Base-by-base conservation (phyloP, 2,888 invertebrate species). In the Leucophenga maculata region DNA sequence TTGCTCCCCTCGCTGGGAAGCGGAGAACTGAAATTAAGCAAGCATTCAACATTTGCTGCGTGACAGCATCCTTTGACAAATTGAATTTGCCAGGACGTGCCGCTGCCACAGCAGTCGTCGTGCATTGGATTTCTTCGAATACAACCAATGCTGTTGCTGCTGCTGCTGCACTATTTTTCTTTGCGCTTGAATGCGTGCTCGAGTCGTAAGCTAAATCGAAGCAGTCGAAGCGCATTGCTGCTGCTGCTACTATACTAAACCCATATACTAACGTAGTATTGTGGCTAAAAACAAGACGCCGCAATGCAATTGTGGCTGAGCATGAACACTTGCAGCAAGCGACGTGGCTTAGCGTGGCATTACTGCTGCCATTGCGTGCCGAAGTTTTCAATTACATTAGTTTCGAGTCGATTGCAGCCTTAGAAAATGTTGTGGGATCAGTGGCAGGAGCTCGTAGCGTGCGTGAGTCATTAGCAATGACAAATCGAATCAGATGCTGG, bases 31-130 rank as follows among this genome's bases (percentile, higher is more conserved):
- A 77, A 80, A 80, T 80, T 80, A 80, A 82, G 82, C 78, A 79
- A 80, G 80, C 80, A 80, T 80, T 80, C 82, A 80, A 78, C 78
- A 74, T 73, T 80, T 76, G 74, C 77, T 80, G 75, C 80, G 79
- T 82, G 80, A 80, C 80, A 80, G 80, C 78, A 79, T 83, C 79
- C 77, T 81, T 80, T 83, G 81, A 81, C 82, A 81, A 81, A 81
- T 81, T 83, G 83, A 83, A 83, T 81, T 83, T 78, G 74, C 73
- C 70, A 74, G 68, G 75, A 67, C 67, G 59, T 80, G 80, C 82
- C 79, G 82, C 82, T 82, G 80, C 80, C 48, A n/a, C 16, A 14
- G 13, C 11, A 14, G 14, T 14, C 16, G 14, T 16, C 16, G 14
- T 16, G 52, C 52, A 16, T 20, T 13, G 18, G 22, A 20, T 55